Percentiles rank a stretch among this genome's conserved stretches.
Conservation (phyloP, 2,888 invertebrate species). For the Desoria tigrina region DNA sequence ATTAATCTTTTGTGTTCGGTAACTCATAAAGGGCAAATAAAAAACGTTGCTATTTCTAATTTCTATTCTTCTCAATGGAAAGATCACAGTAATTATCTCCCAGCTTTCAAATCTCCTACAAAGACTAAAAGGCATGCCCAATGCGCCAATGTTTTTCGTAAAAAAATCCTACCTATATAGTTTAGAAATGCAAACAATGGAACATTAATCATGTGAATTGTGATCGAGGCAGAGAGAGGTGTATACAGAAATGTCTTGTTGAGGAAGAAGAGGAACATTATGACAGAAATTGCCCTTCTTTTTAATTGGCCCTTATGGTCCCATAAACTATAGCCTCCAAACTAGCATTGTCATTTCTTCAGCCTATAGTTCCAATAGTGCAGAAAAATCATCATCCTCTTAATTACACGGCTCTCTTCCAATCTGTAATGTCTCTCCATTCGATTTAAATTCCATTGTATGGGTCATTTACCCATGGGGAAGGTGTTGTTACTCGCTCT, state of each 20-base stretch:
- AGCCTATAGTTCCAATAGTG: neutral
- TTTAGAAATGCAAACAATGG: conserved; percentile 36
- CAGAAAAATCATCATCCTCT: conserved; percentile 2
- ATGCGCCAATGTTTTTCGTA: neutral
- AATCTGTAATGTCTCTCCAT: conserved; percentile 5
- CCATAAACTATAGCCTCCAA: neutral
- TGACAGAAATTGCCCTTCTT: conserved; percentile 12
- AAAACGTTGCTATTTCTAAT: too few species aligned
- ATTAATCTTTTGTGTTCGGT: too few species aligned
- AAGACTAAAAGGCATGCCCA: too few species aligned
- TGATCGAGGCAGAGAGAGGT: neutral
- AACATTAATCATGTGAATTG: conserved; percentile 34
- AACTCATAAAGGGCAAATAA: too few species aligned
- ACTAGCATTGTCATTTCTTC: conserved; percentile 19
- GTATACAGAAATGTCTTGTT: neutral
- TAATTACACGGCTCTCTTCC: conserved; percentile 14
- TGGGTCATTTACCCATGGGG: conserved; percentile 17
- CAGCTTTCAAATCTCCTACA: neutral
- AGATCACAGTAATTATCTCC: neutral
- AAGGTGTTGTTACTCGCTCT: too few species aligned
- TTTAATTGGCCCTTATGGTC: conserved; percentile 20
- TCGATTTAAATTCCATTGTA: neutral
- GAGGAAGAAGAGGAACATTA: conserved; percentile 7
- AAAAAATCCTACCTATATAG: conserved; percentile 9
- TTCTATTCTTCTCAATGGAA: too few species aligned